phyloP scores from a whole-genome alignment of 2,113 vertebrate genomes.

The Cinclus cinclus region DNA sequence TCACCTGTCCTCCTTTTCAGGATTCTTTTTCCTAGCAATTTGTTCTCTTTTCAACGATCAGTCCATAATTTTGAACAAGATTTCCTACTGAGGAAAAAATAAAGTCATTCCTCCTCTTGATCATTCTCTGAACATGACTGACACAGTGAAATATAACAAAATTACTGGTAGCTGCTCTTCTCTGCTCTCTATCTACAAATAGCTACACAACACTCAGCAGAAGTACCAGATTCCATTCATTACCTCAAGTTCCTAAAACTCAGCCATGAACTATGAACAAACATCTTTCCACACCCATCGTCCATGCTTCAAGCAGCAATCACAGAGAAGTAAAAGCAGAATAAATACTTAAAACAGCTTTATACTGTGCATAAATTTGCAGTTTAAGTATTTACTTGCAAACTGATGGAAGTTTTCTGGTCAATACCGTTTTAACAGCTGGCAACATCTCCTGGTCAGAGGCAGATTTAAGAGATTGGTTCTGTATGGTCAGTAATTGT shows the following conservation, averaged over 20 bases:
- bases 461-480: neutral
- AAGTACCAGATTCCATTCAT: neutral
- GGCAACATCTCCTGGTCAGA: neutral
- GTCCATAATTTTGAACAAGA: neutral
- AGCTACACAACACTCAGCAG: neutral
- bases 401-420: neutral
- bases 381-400: neutral
- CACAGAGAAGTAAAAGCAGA: neutral
- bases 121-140: neutral
- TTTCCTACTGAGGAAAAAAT: neutral
- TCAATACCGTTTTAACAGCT: neutral
- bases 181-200: neutral
- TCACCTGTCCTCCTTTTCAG: neutral
- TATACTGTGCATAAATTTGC: neutral
- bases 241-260: neutral
- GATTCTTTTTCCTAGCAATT: neutral
- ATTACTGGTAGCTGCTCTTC: neutral
- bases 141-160: neutral
- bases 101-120: neutral
- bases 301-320: neutral
- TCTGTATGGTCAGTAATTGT: neutral
- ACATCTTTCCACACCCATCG: rapidly evolving
- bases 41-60: neutral
- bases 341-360: neutral
- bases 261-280: neutral